A percentile compares a stretch with the other conserved stretches of the same genome.
Conservation (phyloP, 2,113 vertebrate genomes). For the Epinephelus moara region DNA sequence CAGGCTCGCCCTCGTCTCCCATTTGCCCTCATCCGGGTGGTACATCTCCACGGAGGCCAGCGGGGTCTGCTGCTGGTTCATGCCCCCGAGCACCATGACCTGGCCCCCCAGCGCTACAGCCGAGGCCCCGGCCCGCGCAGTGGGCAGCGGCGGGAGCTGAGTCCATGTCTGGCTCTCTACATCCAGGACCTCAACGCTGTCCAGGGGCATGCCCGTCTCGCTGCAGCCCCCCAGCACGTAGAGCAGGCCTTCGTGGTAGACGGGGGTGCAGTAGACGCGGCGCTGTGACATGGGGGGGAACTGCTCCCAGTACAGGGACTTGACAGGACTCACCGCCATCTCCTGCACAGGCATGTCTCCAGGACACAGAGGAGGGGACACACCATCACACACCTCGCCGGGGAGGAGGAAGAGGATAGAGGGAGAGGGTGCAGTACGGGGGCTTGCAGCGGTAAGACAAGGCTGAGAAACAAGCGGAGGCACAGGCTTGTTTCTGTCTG, state of each 20-base stretch:
- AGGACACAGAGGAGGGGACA: constrained; percentile 59
- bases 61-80: constrained; percentile 93
- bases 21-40: constrained; percentile 93
- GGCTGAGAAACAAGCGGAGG: constrained; percentile 33
- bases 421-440: background rate
- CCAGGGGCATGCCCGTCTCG: constrained; percentile 88
- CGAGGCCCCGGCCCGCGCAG: constrained; percentile 90
- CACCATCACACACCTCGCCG: constrained; percentile 67
- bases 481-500: constrained; percentile 45
- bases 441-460: constrained; percentile 1
- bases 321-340: constrained; percentile 88
- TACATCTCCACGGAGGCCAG: constrained; percentile 94
- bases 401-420: constrained; percentile 23
- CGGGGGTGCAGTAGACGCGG: constrained; percentile 93
- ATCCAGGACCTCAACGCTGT: constrained; percentile 90
- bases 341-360: constrained; percentile 86
- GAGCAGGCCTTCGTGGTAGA: constrained; percentile 89
- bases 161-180: constrained; percentile 91
- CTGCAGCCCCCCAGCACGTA: constrained; percentile 96
- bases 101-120: constrained; percentile 88
- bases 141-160: constrained; percentile 88
- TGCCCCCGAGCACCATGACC: constrained; percentile 93
- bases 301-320: constrained; percentile 90
- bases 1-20: constrained; percentile 92
- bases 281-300: constrained; percentile 93